Conservation (phyloP, 2,797 vertebrate species). For the Melanotaenia maccullochi region DNA sequence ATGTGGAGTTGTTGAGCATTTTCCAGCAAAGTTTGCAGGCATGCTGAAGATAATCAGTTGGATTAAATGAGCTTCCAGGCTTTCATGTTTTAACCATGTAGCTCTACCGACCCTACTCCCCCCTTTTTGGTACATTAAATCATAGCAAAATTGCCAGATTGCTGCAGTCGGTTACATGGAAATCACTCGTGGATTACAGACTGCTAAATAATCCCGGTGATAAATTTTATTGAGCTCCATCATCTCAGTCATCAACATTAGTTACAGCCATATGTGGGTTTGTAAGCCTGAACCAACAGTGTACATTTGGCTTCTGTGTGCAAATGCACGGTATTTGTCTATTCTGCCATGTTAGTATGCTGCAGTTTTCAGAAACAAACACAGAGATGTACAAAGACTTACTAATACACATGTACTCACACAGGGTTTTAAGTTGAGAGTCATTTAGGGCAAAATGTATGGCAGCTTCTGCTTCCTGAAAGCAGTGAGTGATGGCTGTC, state of each 20-base stretch:
- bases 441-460: constrained; percentile 18
- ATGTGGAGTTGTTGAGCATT: not conserved
- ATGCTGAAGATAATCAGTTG: constrained; percentile 4
- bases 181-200: constrained; percentile 52
- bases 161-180: constrained; percentile 11
- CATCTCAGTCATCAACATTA: constrained; percentile 38
- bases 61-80: constrained; percentile 13
- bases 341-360: constrained; percentile 38
- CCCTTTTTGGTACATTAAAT: not conserved
- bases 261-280: constrained; percentile 22
- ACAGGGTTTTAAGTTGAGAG: constrained; percentile 16
- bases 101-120: not conserved
- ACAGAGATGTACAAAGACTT: constrained; percentile 8
- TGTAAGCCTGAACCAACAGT: constrained; percentile 25
- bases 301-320: not conserved
- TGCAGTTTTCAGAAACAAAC: constrained; percentile 42
- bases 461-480: constrained; percentile 42
- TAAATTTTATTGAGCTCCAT: constrained; percentile 30
- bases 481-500: constrained; percentile 5
- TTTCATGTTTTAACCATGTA: constrained; percentile 19
- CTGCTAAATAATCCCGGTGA: constrained; percentile 53
- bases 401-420: not conserved
- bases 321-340: constrained; percentile 21
- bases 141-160: constrained; percentile 20
- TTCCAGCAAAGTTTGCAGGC: constrained; percentile 27